Percentiles rank a stretch among this genome's conserved stretches.
These are phyloP conservation scores for Cydia splendana DNA, from an alignment of 1,140 invertebrate genomes.

Conservation along the genomic window DNA sequence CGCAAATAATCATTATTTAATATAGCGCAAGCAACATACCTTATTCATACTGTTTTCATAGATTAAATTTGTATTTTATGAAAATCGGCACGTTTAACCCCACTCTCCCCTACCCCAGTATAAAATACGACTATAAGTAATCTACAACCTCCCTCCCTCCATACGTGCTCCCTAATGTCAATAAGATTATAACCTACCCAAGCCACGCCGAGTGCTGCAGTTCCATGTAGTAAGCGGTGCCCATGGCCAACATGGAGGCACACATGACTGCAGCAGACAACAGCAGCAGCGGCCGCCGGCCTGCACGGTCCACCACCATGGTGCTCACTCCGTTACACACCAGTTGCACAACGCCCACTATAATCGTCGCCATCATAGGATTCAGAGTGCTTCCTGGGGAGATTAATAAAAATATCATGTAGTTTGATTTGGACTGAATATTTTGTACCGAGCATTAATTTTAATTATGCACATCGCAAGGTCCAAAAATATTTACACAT, in stretches of 20 bases:
- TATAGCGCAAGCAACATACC: no score
- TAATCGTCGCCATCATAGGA: constrained; percentile 82
- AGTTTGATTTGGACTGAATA: no score
- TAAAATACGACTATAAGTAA: no score
- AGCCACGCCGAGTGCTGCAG: constrained; percentile 74
- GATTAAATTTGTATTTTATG: no score
- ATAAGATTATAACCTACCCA: constrained; percentile 80
- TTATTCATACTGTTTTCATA: no score
- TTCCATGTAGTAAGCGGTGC: constrained; percentile 84
- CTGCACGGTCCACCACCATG: constrained; percentile 84
- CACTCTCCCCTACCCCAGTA: no score
- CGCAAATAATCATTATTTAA: no score
- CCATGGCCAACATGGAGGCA: constrained; percentile 82
- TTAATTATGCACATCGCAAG: no score
- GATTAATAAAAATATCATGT: constrained; percentile 9
- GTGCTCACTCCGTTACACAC: constrained; percentile 83
- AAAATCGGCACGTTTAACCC: no score
- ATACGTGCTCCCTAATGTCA: constrained; percentile 50
- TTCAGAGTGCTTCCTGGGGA: constrained; percentile 77
- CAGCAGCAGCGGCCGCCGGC: constrained; percentile 85
- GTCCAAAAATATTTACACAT: no score
- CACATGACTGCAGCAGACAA: constrained; percentile 84
- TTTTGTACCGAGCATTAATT: no score
- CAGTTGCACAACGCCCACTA: constrained; percentile 88
- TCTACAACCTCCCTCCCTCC: no score